Evolutionary conservation across 2,888 invertebrate genomes (phyloP), one percentile per base, ranked within the genome.

Genomic region (Ctena decussata): DNA sequence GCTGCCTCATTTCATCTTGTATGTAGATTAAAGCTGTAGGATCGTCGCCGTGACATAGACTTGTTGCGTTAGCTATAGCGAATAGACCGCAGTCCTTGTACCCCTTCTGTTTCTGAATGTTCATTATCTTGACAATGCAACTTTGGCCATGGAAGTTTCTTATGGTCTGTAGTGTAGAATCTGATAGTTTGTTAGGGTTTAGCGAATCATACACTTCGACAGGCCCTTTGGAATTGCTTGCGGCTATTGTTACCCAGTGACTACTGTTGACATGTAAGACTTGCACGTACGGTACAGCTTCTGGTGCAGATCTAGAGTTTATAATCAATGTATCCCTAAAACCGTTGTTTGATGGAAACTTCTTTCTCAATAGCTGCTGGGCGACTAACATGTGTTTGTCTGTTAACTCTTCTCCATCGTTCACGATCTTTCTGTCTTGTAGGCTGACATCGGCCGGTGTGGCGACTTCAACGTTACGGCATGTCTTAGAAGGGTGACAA

Each of bases 341-440:
- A n/a, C 75, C 75, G 35, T 49, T 30, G 8, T 15, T 75, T 8
- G 37, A 12, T 5, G 32, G 32, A 35, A 75, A 32, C n/a, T 53
- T 49, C 0, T 53, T 18, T 21, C 37, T 53, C 15, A 75, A n/a
- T 39, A 75, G 32, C 12, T 37, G 27, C 37, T 75, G 53, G 1
- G 37, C 75, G 3, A 57, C 75, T 21, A 53, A 27, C 32, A 75
- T 75, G 11, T 75, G 75, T 49, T 75, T 32, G 39, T 75, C 75
- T 6, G 75, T 75, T 37, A 75, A 32, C 24, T 57, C 53, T 57
- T 37, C 27, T n/a, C 57, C 57, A 2, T 75, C 39, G 32, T 32
- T 27, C 18, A 75, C 57, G n/a, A 35, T 37, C n/a, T 39, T 5
- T 53, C 75, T 75, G 35, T 75, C 75, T 3, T 35, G 18, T 1